These are phyloP conservation scores for Pogona vitticeps DNA, from an alignment of 2,113 vertebrate species.

Conservation along the genomic window DNA sequence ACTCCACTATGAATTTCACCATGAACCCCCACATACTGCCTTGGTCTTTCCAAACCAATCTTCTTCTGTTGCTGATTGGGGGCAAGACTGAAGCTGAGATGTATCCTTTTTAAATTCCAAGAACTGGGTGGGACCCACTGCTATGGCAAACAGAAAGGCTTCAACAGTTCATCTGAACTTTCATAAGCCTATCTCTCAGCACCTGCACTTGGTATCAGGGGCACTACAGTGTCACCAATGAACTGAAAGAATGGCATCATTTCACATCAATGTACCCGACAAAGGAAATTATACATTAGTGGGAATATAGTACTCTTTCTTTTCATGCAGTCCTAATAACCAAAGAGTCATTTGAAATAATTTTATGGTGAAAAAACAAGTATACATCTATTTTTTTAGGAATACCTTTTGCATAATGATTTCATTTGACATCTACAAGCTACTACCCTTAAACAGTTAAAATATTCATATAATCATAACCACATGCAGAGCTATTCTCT, in stretches of 20 bases:
- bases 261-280: not conserved
- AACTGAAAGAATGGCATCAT: not conserved
- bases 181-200: not conserved
- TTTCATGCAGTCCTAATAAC: not conserved
- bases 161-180: not conserved
- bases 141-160: not conserved
- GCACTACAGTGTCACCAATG: not conserved
- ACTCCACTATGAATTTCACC: too few relatives aligned
- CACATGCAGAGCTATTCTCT: slow-evolving; percentile 36
- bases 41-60: not conserved
- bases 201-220: not conserved
- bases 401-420: slow-evolving; percentile 10
- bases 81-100: not conserved
- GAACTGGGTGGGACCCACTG: not conserved
- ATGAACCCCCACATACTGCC: too few relatives aligned
- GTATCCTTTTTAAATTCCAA: not conserved
- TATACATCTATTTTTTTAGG: not conserved
- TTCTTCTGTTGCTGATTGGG: not conserved
- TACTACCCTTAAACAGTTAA: slow-evolving; percentile 44
- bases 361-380: not conserved
- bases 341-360: not conserved
- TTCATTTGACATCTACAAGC: slow-evolving; percentile 46
- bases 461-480: slow-evolving; percentile 37
- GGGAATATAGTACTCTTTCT: not conserved
- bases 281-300: not conserved